Evolutionary conservation across 1,140 invertebrate species (phyloP).

Genomic region (Brachionus plicatilis): DNA sequence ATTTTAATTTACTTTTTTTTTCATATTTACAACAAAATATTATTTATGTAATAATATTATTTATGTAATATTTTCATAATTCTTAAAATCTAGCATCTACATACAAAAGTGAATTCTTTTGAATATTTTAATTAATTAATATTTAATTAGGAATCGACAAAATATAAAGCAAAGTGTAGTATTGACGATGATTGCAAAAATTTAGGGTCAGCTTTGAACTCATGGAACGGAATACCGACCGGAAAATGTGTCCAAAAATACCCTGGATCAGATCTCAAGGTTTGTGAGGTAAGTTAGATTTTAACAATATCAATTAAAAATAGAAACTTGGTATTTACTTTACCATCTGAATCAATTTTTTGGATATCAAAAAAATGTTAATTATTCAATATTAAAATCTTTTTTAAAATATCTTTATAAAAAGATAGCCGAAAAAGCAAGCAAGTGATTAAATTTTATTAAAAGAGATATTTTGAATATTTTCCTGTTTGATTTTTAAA

Average conservation of each 20-base stretch:
- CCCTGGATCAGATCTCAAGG: not conserved
- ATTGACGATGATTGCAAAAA: not conserved
- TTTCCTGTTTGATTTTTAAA: no score
- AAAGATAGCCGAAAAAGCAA: no score
- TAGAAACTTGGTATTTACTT: no score
- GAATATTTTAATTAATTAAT: not conserved
- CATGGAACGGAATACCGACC: conserved; percentile 36
- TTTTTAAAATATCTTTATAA: no score
- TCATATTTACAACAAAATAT: no score
- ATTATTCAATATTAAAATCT: no score
- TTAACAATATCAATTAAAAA: not conserved
- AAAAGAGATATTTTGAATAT: no score
- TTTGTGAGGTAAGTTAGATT: conserved; percentile 7
- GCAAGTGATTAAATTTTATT: no score
- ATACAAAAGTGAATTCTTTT: not conserved
- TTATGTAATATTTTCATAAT: not conserved
- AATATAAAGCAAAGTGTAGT: not conserved
- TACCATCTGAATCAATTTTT: no score
- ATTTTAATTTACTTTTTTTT: no score
- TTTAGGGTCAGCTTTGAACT: conserved; percentile 13
- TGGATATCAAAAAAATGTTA: no score
- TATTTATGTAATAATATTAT: no score
- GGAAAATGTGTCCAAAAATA: conserved; percentile 3
- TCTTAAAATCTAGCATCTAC: not conserved
- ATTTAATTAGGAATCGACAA: not conserved